Evolutionary conservation across 2,797 vertebrate species (phyloP).

Genomic region (Phylloscopus collybita): DNA sequence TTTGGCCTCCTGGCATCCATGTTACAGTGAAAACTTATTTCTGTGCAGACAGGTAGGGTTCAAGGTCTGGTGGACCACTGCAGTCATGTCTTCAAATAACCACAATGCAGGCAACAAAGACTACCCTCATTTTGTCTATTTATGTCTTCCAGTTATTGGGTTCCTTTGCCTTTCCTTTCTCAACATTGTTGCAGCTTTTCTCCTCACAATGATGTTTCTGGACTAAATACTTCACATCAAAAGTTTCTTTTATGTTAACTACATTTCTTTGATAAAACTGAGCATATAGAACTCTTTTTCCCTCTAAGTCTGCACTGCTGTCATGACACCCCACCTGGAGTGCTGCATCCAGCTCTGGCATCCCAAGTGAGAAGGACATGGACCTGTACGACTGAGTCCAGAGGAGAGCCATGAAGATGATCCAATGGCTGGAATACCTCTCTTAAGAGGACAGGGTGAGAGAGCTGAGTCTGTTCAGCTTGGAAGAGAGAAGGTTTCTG

Average conservation of each 20-base stretch:
- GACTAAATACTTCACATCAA: neutral
- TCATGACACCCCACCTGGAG: neutral
- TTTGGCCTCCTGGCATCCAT: neutral
- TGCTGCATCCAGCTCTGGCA: neutral
- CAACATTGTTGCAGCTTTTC: neutral
- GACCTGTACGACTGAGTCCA: neutral
- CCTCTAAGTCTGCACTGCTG: neutral
- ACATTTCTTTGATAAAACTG: neutral
- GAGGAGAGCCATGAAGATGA: neutral
- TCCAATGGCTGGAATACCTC: neutral
- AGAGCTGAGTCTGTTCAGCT: neutral
- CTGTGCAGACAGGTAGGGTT: neutral
- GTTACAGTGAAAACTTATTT: neutral
- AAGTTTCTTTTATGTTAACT: neutral
- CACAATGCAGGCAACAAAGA: neutral
- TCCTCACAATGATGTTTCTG: neutral
- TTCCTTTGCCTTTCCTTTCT: neutral
- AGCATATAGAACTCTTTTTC: neutral
- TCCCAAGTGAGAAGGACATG: neutral
- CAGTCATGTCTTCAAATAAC: neutral
- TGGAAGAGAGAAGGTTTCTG: neutral
- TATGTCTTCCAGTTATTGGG: neutral
- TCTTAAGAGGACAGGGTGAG: neutral
- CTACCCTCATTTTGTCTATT: neutral
- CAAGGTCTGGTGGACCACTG: neutral